phyloP scores from a whole-genome alignment of 2,888 invertebrate species.

The Stratiomys singularior region DNA sequence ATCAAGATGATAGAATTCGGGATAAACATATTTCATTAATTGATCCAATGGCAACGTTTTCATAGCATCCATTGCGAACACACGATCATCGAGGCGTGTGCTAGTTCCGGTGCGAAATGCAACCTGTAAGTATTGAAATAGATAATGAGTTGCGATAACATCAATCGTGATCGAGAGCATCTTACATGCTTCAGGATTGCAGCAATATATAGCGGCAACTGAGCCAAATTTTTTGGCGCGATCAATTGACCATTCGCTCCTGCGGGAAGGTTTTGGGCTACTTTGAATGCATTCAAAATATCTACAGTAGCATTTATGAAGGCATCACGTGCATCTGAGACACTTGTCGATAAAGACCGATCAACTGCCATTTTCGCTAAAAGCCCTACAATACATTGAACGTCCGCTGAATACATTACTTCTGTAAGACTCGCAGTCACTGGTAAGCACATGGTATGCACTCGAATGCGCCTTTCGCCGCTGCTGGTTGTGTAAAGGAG shows the following conservation, averaged over 20 bases:
- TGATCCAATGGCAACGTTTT: conserved; percentile 85
- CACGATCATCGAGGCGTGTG: conserved; percentile 92
- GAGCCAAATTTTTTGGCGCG: conserved; percentile 79
- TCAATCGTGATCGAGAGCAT: background rate
- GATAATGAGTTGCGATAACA: background rate
- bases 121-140: conserved; percentile 67
- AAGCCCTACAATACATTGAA: conserved; percentile 91
- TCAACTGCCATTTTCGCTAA: conserved; percentile 99
- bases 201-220: conserved; percentile 89
- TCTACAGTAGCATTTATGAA: conserved; percentile 95
- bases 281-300: conserved; percentile 79
- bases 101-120: conserved; percentile 90
- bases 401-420: conserved; percentile 89
- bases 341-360: conserved; percentile 83
- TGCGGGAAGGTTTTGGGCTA: conserved; percentile 72
- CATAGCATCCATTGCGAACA: conserved; percentile 92
- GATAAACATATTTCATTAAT: conserved; percentile 88
- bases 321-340: conserved; percentile 95
- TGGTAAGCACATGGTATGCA: conserved; percentile 96
- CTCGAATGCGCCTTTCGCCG: conserved; percentile 95
- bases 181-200: conserved; percentile 87
- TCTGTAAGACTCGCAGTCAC: conserved; percentile 86
- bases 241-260: conserved; percentile 73
- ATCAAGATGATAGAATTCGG: conserved; percentile 91
- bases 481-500: conserved; percentile 95